Evolutionary conservation across 1,140 invertebrate genomes (phyloP).

Genomic region (Bombus consobrinus): DNA sequence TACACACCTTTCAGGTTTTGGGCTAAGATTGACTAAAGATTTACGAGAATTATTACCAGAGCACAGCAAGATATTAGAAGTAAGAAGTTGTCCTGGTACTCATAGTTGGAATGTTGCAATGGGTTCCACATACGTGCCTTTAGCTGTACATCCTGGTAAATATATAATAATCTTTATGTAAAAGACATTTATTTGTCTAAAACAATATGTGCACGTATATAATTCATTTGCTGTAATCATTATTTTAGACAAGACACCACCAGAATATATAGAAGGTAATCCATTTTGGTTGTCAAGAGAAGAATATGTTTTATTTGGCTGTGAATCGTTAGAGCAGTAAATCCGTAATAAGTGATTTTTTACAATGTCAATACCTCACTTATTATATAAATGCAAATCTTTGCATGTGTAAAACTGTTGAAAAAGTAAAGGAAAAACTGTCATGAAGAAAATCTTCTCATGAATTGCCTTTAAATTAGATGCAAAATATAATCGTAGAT

Average conservation of each 20-base stretch:
- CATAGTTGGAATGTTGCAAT: slow-evolving; percentile 83
- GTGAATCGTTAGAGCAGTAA: slow-evolving; percentile 79
- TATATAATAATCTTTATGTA: slow-evolving; percentile 29
- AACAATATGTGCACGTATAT: neutral
- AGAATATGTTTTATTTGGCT: slow-evolving; percentile 83
- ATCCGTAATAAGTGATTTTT: slow-evolving; percentile 49
- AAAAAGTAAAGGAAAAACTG: slow-evolving; percentile 77
- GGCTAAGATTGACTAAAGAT: slow-evolving; percentile 80
- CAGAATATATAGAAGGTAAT: slow-evolving; percentile 80
- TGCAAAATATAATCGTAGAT: slow-evolving; percentile 43
- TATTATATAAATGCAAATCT: slow-evolving; percentile 54
- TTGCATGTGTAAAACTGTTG: slow-evolving; percentile 64
- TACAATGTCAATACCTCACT: slow-evolving; percentile 56
- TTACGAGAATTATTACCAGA: slow-evolving; percentile 80
- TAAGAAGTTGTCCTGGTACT: slow-evolving; percentile 80
- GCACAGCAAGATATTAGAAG: slow-evolving; percentile 79
- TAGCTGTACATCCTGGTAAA: slow-evolving; percentile 80
- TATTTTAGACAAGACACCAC: slow-evolving; percentile 79
- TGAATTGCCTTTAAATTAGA: slow-evolving; percentile 74
- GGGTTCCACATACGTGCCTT: slow-evolving; percentile 82
- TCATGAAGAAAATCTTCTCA: slow-evolving; percentile 77
- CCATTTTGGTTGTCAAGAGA: slow-evolving; percentile 83
- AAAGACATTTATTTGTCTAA: neutral
- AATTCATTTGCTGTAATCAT: slow-evolving; percentile 9
- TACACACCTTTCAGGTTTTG: slow-evolving; percentile 82